Evolutionary conservation across 2,797 vertebrate genomes (phyloP).

Genomic region (Aselliscus stoliczkanus): DNA sequence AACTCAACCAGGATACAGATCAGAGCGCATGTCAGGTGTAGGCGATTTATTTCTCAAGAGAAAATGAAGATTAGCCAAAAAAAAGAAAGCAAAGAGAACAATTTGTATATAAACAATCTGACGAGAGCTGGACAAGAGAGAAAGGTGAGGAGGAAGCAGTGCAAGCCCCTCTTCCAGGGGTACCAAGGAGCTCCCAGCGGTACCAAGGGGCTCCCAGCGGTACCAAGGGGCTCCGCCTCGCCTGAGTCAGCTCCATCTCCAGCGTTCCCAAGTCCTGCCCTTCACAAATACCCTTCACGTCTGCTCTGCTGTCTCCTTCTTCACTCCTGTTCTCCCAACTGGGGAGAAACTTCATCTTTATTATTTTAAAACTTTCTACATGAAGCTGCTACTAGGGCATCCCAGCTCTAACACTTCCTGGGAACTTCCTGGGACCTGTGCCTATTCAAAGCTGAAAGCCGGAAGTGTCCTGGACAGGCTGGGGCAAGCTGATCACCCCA

Average conservation of each 20-base stretch:
- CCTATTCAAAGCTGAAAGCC: neutral
- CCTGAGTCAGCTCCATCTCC: neutral
- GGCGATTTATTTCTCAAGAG: neutral
- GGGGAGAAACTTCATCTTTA: neutral
- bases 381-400: neutral
- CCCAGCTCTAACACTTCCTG: neutral
- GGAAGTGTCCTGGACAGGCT: accelerated
- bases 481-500: too few relatives aligned
- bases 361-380: neutral
- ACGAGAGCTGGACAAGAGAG: neutral
- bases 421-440: neutral
- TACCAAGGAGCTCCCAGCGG: accelerated
- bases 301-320: neutral
- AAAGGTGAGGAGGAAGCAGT: neutral
- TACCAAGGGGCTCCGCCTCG: accelerated
- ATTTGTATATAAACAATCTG: neutral
- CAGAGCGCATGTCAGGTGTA: neutral
- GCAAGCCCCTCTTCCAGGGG: accelerated
- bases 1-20: neutral
- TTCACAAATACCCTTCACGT: accelerated
- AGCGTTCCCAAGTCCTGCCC: neutral
- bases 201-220: accelerated
- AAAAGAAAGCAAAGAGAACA: neutral
- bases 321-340: neutral
- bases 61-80: neutral